Conservation (phyloP, 2,113 vertebrate species). For the Passer montanus region DNA sequence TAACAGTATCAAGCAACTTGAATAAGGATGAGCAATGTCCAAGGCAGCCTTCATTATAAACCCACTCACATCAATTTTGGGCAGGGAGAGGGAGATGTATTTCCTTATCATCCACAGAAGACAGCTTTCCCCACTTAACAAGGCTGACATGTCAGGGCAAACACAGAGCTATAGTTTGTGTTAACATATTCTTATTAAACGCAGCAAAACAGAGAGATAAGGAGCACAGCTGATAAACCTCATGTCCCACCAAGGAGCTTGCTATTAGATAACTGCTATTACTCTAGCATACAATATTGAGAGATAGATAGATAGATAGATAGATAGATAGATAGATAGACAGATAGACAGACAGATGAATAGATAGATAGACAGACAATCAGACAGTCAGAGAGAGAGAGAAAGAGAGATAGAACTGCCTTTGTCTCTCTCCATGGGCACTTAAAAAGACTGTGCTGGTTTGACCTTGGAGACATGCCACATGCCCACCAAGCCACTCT, state of each 20-base stretch:
- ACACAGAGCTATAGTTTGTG: neutral
- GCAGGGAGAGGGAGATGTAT: neutral
- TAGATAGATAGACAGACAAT: accelerated
- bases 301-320: too few relatives aligned
- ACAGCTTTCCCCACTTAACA: accelerated
- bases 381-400: neutral
- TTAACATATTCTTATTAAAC: neutral
- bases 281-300: neutral
- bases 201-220: neutral
- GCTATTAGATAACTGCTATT: neutral
- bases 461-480: neutral
- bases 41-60: neutral
- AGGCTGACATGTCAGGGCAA: neutral
- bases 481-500: accelerated
- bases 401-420: neutral
- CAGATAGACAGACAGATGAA: accelerated
- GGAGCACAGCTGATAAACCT: neutral
- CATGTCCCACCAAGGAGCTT: neutral
- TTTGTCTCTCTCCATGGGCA: accelerated
- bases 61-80: neutral
- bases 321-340: neutral
- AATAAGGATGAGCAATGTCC: neutral
- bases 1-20: neutral
- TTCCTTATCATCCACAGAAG: neutral
- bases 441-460: neutral